Evolutionary conservation across 1,140 invertebrate species (phyloP).

Genomic region (Pectinophora gossypiella): DNA sequence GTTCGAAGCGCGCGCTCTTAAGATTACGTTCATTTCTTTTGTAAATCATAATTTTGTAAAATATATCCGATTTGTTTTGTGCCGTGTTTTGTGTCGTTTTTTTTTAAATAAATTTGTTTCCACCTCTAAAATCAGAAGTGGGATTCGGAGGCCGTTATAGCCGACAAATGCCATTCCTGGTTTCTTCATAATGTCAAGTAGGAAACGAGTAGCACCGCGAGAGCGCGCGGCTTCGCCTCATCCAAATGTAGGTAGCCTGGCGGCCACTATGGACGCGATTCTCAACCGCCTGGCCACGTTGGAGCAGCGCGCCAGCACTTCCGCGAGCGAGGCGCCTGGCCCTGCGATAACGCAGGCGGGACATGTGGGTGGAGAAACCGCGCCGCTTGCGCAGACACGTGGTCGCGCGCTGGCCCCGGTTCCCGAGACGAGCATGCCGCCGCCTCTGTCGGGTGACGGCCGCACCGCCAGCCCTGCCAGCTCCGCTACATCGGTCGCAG

Average conservation of each 20-base stretch:
- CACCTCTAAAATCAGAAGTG: no score
- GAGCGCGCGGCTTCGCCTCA: neutral
- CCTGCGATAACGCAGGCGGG: neutral
- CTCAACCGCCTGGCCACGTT: slow-evolving; percentile 3
- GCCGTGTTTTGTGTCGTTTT: no score
- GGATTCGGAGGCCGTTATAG: no score
- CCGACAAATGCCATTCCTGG: no score
- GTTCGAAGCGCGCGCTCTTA: no score
- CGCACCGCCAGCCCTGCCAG: neutral
- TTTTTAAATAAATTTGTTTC: no score
- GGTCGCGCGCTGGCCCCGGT: no score
- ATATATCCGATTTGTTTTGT: no score
- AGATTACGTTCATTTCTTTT: no score
- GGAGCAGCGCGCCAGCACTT: slow-evolving; percentile 4
- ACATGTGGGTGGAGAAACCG: no score
- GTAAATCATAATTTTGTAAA: no score
- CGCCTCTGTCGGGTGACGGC: neutral
- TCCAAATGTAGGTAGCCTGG: neutral
- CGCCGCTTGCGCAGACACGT: neutral
- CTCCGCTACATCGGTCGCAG: neutral
- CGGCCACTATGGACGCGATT: neutral
- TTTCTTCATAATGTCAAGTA: slow-evolving; percentile 1
- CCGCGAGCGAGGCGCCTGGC: neutral
- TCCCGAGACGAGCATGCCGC: neutral
- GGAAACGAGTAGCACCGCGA: neutral